Evolutionary conservation across 2,888 invertebrate genomes (phyloP).

Genomic region (Phanerotoma sp.): DNA sequence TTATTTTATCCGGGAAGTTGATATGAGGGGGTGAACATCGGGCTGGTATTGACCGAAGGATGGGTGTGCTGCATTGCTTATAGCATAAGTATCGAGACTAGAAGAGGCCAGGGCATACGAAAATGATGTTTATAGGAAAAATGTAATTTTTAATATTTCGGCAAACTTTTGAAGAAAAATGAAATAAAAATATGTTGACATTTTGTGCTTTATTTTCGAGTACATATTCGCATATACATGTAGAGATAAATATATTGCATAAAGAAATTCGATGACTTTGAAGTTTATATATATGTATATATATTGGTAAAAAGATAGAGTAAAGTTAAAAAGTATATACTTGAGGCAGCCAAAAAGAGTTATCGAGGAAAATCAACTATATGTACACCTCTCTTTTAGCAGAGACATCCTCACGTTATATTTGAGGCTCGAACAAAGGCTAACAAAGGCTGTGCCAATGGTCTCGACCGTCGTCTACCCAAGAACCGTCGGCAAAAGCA

Average conservation of each 20-base stretch:
- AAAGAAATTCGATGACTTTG: neutral
- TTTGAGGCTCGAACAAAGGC: slow-evolving; percentile 91
- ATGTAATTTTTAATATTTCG: no score
- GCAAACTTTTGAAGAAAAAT: no score
- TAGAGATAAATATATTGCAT: no score
- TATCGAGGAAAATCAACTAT: slow-evolving; percentile 36
- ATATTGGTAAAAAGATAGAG: neutral
- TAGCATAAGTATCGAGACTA: no score
- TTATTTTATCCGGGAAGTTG: no score
- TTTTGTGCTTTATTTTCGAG: no score
- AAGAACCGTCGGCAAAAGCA: slow-evolving; percentile 67
- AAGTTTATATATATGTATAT: neutral
- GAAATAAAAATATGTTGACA: no score
- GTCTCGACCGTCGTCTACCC: slow-evolving; percentile 73
- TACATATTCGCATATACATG: neutral
- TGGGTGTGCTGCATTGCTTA: no score
- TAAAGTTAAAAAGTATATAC: slow-evolving; percentile 12
- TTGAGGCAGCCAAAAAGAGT: slow-evolving; percentile 11
- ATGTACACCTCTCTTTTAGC: slow-evolving; percentile 69
- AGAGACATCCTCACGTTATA: slow-evolving; percentile 97
- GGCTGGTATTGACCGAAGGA: no score
- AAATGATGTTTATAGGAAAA: no score
- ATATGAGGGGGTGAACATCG: no score
- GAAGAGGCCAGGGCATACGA: no score
- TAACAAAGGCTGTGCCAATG: slow-evolving; percentile 89